phyloP scores from a whole-genome alignment of 2,113 vertebrate genomes.

The Anguilla japonica region DNA sequence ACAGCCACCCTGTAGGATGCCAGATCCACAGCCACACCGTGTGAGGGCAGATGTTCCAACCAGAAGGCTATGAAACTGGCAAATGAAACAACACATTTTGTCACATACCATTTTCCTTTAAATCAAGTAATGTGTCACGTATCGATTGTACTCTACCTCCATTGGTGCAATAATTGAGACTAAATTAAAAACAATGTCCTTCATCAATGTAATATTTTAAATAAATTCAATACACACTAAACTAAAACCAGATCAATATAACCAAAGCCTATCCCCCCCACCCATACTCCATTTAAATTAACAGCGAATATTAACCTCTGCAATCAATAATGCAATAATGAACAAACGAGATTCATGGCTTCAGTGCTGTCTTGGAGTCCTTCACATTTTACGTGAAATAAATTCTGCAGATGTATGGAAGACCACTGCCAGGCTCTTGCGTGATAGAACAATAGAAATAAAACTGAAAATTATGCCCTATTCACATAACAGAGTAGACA shows the following conservation, averaged over 20 bases:
- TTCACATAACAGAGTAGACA: not conserved
- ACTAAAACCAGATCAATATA: not conserved
- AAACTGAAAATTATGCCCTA: constrained; percentile 19
- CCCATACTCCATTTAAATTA: not conserved
- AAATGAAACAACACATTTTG: not conserved
- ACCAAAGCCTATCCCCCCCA: not conserved
- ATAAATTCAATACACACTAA: not conserved
- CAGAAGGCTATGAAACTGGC: not conserved
- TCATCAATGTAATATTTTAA: not conserved
- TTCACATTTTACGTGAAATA: constrained; percentile 9
- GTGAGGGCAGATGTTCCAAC: not conserved
- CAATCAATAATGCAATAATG: constrained; percentile 21
- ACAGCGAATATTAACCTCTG: not conserved
- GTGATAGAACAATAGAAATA: constrained; percentile 53
- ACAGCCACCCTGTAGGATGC: not conserved
- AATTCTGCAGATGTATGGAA: constrained; percentile 14
- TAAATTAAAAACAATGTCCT: not conserved
- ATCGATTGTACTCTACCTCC: not conserved
- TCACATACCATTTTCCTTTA: not conserved
- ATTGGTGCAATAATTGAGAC: not conserved
- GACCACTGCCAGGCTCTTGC: constrained; percentile 20
- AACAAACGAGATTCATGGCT: constrained; percentile 15
- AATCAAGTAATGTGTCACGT: not conserved
- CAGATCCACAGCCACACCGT: not conserved
- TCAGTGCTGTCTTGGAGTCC: not conserved